Base-by-base conservation (phyloP, 2,888 invertebrate species). In the Cylindroiulus punctatus region DNA sequence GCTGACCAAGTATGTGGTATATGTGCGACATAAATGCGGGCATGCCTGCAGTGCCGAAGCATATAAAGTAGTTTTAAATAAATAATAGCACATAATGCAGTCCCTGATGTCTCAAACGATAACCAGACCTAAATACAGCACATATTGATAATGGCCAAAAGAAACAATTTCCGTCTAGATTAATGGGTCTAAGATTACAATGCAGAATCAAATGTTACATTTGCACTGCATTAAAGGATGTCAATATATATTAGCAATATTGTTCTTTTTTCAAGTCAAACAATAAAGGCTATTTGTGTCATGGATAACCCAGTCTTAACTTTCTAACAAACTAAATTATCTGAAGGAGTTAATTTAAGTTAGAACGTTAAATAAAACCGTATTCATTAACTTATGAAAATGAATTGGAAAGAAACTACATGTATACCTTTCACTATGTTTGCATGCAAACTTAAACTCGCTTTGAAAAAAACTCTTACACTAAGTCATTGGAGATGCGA, bases 121-220 rank as follows among this genome's bases (percentile, higher is more conserved):
- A 76, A 32, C 57, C 30, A 76, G 76, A 32, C 76, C 76, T 76
- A 76, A 76, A 76, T 76, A 76, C 76, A n/a, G n/a, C n/a, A n/a
- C n/a, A 30, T 30, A 17, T 5, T 2, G 2, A 30, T 76, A 26
- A 14, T 76, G 30, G 30, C 14, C 76, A 76, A 65, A 22, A 65
- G 22, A 65, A 22, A 19, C n/a, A 22, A 76, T 76, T 76, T 76
- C 76, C 76, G 76, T 32, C 14, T 76, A 12, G 76, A 32, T 30
- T 76, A 76, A 76, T 17, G 32, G 14, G 30, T 30, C 0, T 30
- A 17, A 76, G 17, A 76, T 30, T 76, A 32, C 10, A 32, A 76
- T 76, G 30, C 30, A 76, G 30, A 26, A 76, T 76, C 32, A 76
- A 30, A 17, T 65, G 65, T 8, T 65, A 26, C 65, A 65, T 26